Evolutionary conservation across 35 echinoderm and acorn worm genomes (phyloP), one percentile per base, ranked within the genome.

Genomic region (Stichopus chloronotus): DNA sequence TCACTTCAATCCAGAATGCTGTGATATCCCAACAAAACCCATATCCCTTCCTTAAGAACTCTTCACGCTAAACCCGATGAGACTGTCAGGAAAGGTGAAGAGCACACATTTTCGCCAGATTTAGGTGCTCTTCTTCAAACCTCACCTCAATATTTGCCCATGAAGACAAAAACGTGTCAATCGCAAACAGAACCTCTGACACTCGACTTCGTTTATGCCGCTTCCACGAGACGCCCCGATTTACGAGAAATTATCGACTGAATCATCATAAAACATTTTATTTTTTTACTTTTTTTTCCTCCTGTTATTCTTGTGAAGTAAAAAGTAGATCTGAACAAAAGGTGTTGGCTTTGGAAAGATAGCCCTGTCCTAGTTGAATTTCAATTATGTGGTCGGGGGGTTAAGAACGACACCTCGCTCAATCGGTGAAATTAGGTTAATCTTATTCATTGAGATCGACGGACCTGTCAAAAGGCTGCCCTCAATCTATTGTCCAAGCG

Each of bases 371-470:
- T 58, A 85, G 25, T 59, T 85, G 55, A 85, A 56, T 56, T 85
- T 85, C 55, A 17, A 55, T 85, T 85, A 55, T 57, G 55, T 58
- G 82, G 82, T 85, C 55, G 55, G n/a, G 14, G 81, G 56, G 8
- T 54, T 21, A 58, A 17, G 14, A 58, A 85, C 82, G 21, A 58
- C 55, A 58, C 82, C 22, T 85, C 82, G 8, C 56, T 58, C 82
- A 85, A 85, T 58, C 17, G 82, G 52, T n/a, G 16, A 58, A 89
- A 89, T 13, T 69, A 72, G 87, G 87, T 89, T 89, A 89, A 89
- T 89, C 87, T 89, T 65, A 89, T 89, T 89, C 87, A 89, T 71
- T 13, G 30, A n/a, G 57, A 89, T 89, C 87, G 80, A 53, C 30
- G 24, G 87, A 72, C 57, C 87, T 63, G 87, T 89, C 87, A 89